These are phyloP conservation scores for Megastigmus dorsalis DNA, from an alignment of 2,888 invertebrate species.

Conservation along the genomic window DNA sequence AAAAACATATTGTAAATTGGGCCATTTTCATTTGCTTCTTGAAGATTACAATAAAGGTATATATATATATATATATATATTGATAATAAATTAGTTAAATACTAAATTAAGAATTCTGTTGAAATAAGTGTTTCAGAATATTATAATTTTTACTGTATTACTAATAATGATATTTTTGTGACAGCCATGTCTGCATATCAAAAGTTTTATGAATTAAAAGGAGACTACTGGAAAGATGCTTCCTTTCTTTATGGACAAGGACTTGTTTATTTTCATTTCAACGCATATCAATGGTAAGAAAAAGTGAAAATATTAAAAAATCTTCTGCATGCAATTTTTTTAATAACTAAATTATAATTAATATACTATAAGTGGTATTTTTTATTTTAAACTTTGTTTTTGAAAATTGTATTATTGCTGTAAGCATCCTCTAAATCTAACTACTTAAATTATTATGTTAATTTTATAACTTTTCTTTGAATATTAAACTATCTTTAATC, in stretches of 20 bases:
- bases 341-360: too few species aligned
- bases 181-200: conserved; percentile 98
- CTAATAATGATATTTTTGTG: conserved; percentile 59
- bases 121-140: neutral
- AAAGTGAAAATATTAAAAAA: conserved; percentile 73
- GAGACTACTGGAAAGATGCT: conserved; percentile 91
- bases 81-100: neutral
- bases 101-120: neutral
- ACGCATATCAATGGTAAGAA: conserved; percentile 96
- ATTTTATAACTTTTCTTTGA: too few species aligned
- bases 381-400: too few species aligned
- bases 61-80: neutral
- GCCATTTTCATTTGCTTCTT: conserved; percentile 94
- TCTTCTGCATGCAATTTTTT: too few species aligned
- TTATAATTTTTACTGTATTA: neutral
- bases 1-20: conserved; percentile 94
- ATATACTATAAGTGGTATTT: too few species aligned
- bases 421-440: too few species aligned
- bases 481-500: too few species aligned
- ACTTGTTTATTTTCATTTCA: conserved; percentile 96
- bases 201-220: conserved; percentile 87
- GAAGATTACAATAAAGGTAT: conserved; percentile 96
- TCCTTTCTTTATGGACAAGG: conserved; percentile 96
- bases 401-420: too few species aligned
- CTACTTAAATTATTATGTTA: too few species aligned